These are phyloP conservation scores for Dreissena polymorpha DNA, from an alignment of 1,140 invertebrate genomes.

Conservation along the genomic window DNA sequence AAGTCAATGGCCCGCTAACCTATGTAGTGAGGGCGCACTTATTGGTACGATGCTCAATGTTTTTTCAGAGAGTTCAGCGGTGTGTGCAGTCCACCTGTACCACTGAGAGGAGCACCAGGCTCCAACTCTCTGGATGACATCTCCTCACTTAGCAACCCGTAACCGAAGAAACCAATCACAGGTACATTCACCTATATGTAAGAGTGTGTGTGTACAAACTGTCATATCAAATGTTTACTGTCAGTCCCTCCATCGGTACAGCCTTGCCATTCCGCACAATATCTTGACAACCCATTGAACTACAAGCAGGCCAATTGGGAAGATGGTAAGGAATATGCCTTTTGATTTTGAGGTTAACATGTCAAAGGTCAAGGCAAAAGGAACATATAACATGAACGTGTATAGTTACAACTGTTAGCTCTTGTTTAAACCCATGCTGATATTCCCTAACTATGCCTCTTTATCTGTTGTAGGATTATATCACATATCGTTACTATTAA, in stretches of 20 bases:
- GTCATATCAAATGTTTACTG: no score
- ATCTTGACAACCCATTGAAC: not conserved
- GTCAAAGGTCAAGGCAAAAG: no score
- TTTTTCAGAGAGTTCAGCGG: constrained; percentile 74
- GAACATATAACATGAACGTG: not conserved
- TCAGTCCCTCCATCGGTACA: not conserved
- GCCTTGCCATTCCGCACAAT: not conserved
- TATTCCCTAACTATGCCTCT: no score
- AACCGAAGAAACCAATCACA: constrained; percentile 49
- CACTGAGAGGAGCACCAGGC: constrained; percentile 60
- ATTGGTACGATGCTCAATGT: not conserved
- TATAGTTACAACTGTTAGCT: no score
- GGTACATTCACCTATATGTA: not conserved
- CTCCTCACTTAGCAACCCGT: constrained; percentile 53
- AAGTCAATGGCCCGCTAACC: no score
- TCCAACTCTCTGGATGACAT: constrained; percentile 59
- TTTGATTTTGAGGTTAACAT: no score
- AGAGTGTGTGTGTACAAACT: no score
- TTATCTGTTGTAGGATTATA: no score
- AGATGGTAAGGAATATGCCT: not conserved
- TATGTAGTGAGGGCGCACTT: no score
- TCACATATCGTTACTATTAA: no score
- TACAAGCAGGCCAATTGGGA: not conserved
- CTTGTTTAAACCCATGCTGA: no score
- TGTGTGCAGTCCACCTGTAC: constrained; percentile 76